Base-by-base conservation (phyloP, 2,113 vertebrate genomes). In the Dasyornis broadbenti region DNA sequence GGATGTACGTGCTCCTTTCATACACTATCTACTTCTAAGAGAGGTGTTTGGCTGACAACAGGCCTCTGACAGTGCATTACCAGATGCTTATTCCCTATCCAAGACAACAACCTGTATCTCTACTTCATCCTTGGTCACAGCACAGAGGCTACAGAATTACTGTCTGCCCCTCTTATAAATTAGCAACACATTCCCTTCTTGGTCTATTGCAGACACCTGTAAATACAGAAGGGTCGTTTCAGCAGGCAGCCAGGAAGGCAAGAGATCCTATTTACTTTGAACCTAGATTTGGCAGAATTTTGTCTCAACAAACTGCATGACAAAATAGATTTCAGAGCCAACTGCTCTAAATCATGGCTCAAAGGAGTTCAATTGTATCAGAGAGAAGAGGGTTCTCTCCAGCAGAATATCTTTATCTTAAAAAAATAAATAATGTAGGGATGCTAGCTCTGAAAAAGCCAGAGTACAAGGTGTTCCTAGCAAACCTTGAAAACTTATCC, bases 241-340 rank as follows among this genome's bases (percentile, higher is more conserved):
- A 66, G 53, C n/a, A 26, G 7, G 54, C 28, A 88, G 70, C 56
- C 45, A 68, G 7, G 37, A 94, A 73, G 64, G 52, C 37, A 69
- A 52, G 76, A 72, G 47, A 90, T 75, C 44, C 56, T 73, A 11
- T 18, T 83, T 47, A 85, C 78, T 82, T 33, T 81, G 76, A 92
- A 90, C 4, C 3, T 12, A 63, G 27, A 86, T 59, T 66, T 66
- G 61, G 79, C 65, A 86, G 54, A 83, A 68, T 70, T 94, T 82
- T 88, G 33, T 66, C 89, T 87, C n/a, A 31, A 88, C 50, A 94
- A 83, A 75, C 64, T 30, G 47, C 49, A 54, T 17, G 65, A 90
- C 82, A 88, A 92, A 95, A 84, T 7, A 91, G n/a, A 81, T 89
- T 91, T 79, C 73, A 86, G 66, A 95, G 63, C 45, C 71, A 89